These are phyloP conservation scores for Camponotus pennsylvanicus DNA, from an alignment of 1,140 invertebrate genomes.

Conservation along the genomic window DNA sequence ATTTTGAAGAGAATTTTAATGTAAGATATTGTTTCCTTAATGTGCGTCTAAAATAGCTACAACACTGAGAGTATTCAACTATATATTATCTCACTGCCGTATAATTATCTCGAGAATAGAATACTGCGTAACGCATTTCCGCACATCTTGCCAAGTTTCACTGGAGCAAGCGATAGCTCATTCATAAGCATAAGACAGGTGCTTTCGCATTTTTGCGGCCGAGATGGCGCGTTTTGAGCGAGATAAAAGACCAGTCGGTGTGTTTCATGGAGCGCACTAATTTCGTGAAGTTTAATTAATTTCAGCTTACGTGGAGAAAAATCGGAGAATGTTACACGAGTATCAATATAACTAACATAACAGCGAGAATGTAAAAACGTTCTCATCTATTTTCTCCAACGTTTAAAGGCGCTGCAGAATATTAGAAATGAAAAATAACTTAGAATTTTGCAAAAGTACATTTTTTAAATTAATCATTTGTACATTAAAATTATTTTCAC, in stretches of 20 bases:
- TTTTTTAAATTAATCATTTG: neutral
- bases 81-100: neutral
- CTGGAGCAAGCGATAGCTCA: neutral
- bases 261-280: neutral
- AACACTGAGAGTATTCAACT: neutral
- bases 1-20: neutral
- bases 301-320: constrained; percentile 1
- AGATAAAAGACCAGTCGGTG: neutral
- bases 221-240: neutral
- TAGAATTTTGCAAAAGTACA: neutral
- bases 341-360: neutral
- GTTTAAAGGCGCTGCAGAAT: too few relatives aligned
- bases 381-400: neutral
- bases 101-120: constrained; percentile 14
- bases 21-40: neutral
- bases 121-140: neutral
- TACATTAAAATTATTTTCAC: neutral
- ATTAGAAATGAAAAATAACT: neutral
- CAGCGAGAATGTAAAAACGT: neutral
- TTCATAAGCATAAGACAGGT: constrained; percentile 11
- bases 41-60: neutral
- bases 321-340: neutral
- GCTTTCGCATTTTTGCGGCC: constrained; percentile 14
- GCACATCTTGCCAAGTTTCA: constrained; percentile 11
- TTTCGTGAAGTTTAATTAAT: constrained; percentile 46